phyloP scores from a whole-genome alignment of 2,113 vertebrate genomes.

The Sander vitreus region DNA sequence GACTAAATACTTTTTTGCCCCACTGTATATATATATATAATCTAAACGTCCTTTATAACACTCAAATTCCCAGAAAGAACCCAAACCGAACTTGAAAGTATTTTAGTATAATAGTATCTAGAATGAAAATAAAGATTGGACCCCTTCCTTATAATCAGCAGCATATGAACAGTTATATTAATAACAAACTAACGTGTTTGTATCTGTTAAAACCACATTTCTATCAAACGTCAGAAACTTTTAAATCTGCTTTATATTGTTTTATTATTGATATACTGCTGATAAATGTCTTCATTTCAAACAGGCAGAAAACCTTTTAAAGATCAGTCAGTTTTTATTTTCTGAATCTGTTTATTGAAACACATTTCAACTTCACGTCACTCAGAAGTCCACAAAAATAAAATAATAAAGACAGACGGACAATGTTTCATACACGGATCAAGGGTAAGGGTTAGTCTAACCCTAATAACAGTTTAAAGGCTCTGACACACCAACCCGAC shows the following conservation, averaged over 20 bases:
- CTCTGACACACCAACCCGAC: too few species aligned
- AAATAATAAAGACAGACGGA: not conserved
- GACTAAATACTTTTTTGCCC: too few species aligned
- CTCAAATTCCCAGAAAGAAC: not conserved
- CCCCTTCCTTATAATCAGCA: not conserved
- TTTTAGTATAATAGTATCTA: not conserved
- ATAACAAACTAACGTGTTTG: too few species aligned
- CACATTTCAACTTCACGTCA: not conserved
- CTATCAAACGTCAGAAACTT: too few species aligned
- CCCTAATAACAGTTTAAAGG: too few species aligned
- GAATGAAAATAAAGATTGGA: not conserved
- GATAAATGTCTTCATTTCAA: not conserved
- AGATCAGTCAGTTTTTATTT: slow-evolving; percentile 9
- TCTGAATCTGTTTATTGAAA: slow-evolving; percentile 31
- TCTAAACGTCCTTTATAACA: not conserved
- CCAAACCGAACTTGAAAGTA: not conserved
- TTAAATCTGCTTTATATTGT: not conserved
- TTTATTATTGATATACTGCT: not conserved
- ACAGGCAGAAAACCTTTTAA: not conserved
- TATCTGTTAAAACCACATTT: too few species aligned
- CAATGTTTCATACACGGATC: not conserved
- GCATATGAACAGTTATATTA: too few species aligned
- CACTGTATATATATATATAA: too few species aligned
- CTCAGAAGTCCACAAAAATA: not conserved
- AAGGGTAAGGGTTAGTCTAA: not conserved